Evolutionary conservation across 2,797 vertebrate genomes (phyloP), one percentile per base, ranked within the genome.

Genomic region (Pitangus sulphuratus): DNA sequence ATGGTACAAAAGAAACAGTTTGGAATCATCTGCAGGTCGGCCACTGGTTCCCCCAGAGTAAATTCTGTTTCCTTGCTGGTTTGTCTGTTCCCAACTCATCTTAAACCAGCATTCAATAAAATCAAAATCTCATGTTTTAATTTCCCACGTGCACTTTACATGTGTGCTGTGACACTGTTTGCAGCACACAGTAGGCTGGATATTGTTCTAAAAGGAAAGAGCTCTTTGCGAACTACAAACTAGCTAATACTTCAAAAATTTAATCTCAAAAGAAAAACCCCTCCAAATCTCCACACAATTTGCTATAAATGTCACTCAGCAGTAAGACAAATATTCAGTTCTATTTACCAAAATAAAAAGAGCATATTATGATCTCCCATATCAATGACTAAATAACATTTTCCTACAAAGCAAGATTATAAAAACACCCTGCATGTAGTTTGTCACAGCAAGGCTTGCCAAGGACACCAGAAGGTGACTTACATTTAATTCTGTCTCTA

Each of bases 401-500:
- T 69, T 50, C 25, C 57, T 72, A 30, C 50, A 93, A 95, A 91
- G 56, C 53, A 87, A 89, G 61, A 83, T 42, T 33, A 53, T 33
- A 75, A 84, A 54, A 77, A 53, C 12, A 50, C 11, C 26, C 57
- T 47, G 53, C 30, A 68, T 18, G 22, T 9, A 22, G 26, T 61
- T 85, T 91, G 60, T 68, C 76, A 82, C 56, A 74, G 42, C 1
- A 85, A 25, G 57, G 75, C 65, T 75, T 90, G 85, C 47, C 87
- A 95, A 88, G 91, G 95, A 95, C 76, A 95, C 72, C 85, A 94
- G 85, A 91, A 93, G 53, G 76, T 95, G 91, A 95, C 84, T 86
- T 91, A 60, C 11, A 90, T 74, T 90, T 77, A 89, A 89, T 75
- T 92, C 39, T 65, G 16, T n/a, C 64, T 97, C 69, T n/a, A 62